Percentiles rank a stretch among this genome's conserved stretches.
These are phyloP conservation scores for Phalacrocorax brasilianus DNA, from an alignment of 2,113 vertebrate genomes.

Conservation along the genomic window DNA sequence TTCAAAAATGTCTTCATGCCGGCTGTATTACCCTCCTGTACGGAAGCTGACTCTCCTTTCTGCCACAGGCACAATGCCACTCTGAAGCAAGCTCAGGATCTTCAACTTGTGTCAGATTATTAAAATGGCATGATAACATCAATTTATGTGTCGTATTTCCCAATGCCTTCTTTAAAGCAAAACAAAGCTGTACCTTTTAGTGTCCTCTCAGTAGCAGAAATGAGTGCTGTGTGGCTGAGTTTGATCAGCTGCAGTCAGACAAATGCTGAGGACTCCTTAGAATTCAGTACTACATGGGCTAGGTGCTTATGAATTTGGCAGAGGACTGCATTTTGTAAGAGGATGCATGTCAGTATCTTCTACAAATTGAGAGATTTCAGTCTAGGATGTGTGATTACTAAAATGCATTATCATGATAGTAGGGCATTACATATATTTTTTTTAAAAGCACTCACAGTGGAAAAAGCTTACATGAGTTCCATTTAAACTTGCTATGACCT, in stretches of 20 bases:
- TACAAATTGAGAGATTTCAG: not conserved
- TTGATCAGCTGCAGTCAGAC: not conserved
- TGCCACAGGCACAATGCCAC: not conserved
- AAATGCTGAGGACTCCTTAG: not conserved
- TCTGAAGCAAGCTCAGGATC: not conserved
- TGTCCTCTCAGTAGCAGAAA: not conserved
- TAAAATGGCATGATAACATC: not conserved
- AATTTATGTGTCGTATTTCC: not conserved
- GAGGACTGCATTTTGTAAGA: not conserved
- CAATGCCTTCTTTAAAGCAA: not conserved
- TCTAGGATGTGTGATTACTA: not conserved
- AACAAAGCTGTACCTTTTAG: not conserved
- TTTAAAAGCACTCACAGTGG: not conserved
- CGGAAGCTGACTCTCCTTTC: not conserved
- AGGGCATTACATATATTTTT: not conserved
- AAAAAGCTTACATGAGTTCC: not conserved
- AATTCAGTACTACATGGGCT: not conserved
- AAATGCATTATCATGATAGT: not conserved
- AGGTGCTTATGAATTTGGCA: not conserved
- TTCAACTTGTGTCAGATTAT: not conserved
- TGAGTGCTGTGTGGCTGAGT: not conserved
- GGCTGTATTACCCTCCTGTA: not conserved
- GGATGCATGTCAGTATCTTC: not conserved
- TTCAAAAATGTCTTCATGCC: not conserved
- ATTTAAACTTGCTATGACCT: not conserved